phyloP scores from a whole-genome alignment of 2,888 invertebrate genomes.

The Tenthredo mesomela region DNA sequence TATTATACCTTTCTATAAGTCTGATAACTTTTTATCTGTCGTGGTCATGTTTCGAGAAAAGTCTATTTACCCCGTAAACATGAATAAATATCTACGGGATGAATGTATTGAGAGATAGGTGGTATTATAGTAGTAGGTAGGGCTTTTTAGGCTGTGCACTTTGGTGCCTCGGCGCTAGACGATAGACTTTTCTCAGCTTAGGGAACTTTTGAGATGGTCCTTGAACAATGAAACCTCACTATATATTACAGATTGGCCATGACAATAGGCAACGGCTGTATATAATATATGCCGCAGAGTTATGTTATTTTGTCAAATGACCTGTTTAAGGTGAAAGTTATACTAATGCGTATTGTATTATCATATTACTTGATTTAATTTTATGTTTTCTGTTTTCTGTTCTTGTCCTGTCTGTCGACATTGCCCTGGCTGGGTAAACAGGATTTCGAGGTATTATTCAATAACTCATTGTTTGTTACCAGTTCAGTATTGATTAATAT shows the following conservation, averaged over 20 bases:
- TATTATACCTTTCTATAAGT: constrained; percentile 56
- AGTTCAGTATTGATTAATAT: constrained; percentile 70
- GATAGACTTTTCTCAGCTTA: constrained; percentile 75
- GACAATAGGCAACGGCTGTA: constrained; percentile 61
- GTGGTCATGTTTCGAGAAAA: constrained; percentile 70
- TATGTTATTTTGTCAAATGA: constrained; percentile 40
- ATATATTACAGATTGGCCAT: constrained; percentile 64
- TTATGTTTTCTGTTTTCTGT: constrained; percentile 84
- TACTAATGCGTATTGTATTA: constrained; percentile 54
- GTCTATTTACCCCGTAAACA: constrained; percentile 61
- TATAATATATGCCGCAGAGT: constrained; percentile 45
- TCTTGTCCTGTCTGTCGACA: constrained; percentile 85
- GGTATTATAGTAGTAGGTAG: constrained; percentile 49
- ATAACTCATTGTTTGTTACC: constrained; percentile 74
- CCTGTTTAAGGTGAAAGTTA: constrained; percentile 42
- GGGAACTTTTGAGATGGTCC: constrained; percentile 81
- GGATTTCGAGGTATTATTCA: constrained; percentile 91
- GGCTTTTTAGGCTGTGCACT: constrained; percentile 45
- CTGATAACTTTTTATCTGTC: constrained; percentile 62
- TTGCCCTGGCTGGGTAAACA: constrained; percentile 83
- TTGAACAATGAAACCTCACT: constrained; percentile 75
- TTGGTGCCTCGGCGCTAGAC: constrained; percentile 51
- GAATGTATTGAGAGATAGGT: constrained; percentile 42
- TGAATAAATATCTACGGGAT: constrained; percentile 43
- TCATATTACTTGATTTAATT: constrained; percentile 69